phyloP scores from a whole-genome alignment of 2,888 invertebrate genomes.

The Metalampra italica region DNA sequence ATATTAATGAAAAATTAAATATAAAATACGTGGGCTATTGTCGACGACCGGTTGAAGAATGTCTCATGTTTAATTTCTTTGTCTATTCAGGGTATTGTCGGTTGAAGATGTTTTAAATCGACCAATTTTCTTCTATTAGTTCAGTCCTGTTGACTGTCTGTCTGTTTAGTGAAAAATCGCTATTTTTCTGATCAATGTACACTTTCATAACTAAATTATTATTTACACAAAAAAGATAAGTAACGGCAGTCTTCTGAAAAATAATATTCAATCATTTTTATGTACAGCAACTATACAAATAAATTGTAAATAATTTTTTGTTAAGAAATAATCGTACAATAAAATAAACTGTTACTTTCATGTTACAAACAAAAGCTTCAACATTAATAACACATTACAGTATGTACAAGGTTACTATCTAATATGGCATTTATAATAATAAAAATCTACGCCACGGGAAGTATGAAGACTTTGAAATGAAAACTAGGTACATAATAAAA shows the following conservation, averaged over 20 bases:
- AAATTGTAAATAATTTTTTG: conserved; percentile 62
- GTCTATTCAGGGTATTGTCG: conserved; percentile 37
- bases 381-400: conserved; percentile 57
- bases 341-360: conserved; percentile 43
- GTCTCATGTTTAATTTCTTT: conserved; percentile 56
- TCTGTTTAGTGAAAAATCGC: conserved; percentile 67
- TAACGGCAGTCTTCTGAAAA: conserved; percentile 74
- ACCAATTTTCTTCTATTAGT: conserved; percentile 29
- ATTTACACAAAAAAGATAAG: conserved; percentile 55
- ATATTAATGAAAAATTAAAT: conserved; percentile 48
- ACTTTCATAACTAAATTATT: conserved; percentile 35
- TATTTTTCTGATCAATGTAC: conserved; percentile 51
- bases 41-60: conserved; percentile 66
- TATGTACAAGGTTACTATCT: conserved; percentile 68
- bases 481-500: conserved; percentile 19
- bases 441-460: conserved; percentile 41
- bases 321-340: conserved; percentile 41
- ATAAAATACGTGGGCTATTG: conserved; percentile 59
- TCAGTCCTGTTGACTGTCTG: conserved; percentile 24
- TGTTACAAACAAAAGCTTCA: conserved; percentile 54
- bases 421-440: conserved; percentile 71
- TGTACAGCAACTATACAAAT: conserved; percentile 63
- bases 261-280: conserved; percentile 46
- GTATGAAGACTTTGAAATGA: conserved; percentile 13
- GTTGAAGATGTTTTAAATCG: conserved; percentile 19